Evolutionary conservation across 2,888 invertebrate genomes (phyloP).

Genomic region (Mactromeris polynyma): DNA sequence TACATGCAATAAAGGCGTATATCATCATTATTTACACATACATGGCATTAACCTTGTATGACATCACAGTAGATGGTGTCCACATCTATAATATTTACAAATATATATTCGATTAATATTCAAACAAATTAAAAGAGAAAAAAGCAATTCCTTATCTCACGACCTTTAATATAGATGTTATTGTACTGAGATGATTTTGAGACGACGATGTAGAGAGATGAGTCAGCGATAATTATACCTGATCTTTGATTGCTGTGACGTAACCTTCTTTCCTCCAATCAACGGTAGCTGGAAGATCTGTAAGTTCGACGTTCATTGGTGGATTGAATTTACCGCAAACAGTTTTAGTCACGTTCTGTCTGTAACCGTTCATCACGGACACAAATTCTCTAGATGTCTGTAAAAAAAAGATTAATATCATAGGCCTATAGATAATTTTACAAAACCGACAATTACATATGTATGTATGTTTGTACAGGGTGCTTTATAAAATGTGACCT

Average conservation of each 20-base stretch:
- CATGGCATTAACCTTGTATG: too few species aligned
- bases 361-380: constrained; percentile 63
- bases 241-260: constrained; percentile 84
- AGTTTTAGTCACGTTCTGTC: neutral
- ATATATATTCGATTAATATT: too few species aligned
- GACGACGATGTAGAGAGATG: neutral
- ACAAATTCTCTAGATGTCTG: constrained; percentile 69
- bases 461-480: too few species aligned
- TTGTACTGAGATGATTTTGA: too few species aligned
- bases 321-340: constrained; percentile 51
- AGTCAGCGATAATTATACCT: constrained; percentile 67
- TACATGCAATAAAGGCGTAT: too few species aligned
- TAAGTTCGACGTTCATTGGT: constrained; percentile 55
- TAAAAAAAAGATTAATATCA: constrained; percentile 7
- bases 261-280: constrained; percentile 85
- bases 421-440: neutral
- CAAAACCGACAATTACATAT: neutral
- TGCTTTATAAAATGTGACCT: too few species aligned
- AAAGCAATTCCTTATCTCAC: too few species aligned
- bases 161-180: too few species aligned
- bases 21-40: too few species aligned
- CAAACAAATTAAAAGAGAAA: too few species aligned
- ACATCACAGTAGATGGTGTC: too few species aligned
- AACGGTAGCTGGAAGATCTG: constrained; percentile 72
- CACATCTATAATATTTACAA: too few species aligned